Percentiles rank a stretch among this genome's conserved stretches.
phyloP scores from a whole-genome alignment of 92 coral and sea anemone genomes.

The Galaxea fascicularis region DNA sequence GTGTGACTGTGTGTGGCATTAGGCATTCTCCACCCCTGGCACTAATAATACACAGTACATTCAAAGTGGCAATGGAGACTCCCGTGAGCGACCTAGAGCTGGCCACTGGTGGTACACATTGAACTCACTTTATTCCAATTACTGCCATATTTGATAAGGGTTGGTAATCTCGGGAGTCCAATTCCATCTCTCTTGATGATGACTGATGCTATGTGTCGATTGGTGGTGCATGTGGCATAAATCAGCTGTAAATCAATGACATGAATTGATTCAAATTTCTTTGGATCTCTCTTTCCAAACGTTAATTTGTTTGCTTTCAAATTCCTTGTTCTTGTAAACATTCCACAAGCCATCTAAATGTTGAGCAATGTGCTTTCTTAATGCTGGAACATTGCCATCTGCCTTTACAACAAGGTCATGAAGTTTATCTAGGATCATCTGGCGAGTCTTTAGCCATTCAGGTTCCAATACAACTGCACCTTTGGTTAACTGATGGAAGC shows the following conservation, averaged over 20 bases:
- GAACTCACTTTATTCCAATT: constrained; percentile 49
- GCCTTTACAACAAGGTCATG: background rate
- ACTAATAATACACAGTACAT: constrained; percentile 27
- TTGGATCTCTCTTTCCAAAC: constrained; percentile 30
- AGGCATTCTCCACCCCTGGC: constrained; percentile 18
- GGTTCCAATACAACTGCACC: constrained; percentile 24
- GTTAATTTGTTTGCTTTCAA: constrained; percentile 20
- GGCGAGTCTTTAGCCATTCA: constrained; percentile 4
- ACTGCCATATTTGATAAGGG: constrained; percentile 28
- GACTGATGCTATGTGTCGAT: constrained; percentile 35
- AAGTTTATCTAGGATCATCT: constrained; percentile 2
- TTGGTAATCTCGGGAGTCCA: constrained; percentile 39
- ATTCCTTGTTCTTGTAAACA: constrained; percentile 20
- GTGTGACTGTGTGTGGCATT: constrained; percentile 32
- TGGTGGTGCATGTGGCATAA: constrained; percentile 13
- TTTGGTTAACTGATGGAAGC: constrained; percentile 23
- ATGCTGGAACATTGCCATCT: constrained; percentile 30
- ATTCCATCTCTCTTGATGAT: constrained; percentile 32
- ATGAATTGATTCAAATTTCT: constrained; percentile 20
- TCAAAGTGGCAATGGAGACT: constrained; percentile 33
- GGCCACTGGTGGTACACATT: constrained; percentile 26
- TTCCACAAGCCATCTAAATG: constrained; percentile 12
- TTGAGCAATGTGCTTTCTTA: constrained; percentile 8
- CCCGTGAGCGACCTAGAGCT: constrained; percentile 13
- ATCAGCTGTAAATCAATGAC: constrained; percentile 25